Base-by-base conservation (phyloP, 2,888 invertebrate genomes). In the Steromphala cineraria region DNA sequence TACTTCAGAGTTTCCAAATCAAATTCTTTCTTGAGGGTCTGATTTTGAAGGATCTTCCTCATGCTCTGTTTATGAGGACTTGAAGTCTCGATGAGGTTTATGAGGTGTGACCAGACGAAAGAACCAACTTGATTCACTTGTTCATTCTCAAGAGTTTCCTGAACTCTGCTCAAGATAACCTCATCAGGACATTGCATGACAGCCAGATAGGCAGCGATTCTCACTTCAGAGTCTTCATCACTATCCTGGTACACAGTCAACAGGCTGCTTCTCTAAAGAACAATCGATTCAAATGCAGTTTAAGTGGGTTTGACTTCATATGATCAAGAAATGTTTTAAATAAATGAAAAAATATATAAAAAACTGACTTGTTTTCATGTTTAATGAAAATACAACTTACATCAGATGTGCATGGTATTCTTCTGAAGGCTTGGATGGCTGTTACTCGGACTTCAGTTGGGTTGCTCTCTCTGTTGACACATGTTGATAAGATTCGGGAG, bases 31-130 rank as follows among this genome's bases (percentile, higher is more conserved):
- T 95, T 95, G 0, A 98, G 94, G 83, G 96, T 95, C 84, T 96
- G 96, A 86, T 98, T 97, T 0, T 97, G 95, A 1, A 99, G 94
- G 21, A 99, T 94, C 78, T 96, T 96, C 91, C 97, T 97, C 67
- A 98, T 96, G 92, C 97, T 96, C 55, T 97, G 96, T 83, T 97
- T 96, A 62, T 96, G 96, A 0, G 98, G 98, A 2, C 96, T 95
- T 0, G 97, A 96, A 0, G 98, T 97, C 88, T 97, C 96, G 82
- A 96, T 96, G 56, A 98, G 94, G 93, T 98, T 98, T 87, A 95
- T 96, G 75, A 99, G 94, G 93, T 98, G 98, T 78, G 97, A 97
- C 98, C 98, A 98, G 3, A 99, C 97, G 93, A 97, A 99, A 4
- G 98, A 97, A 15, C 97, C 98, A 46, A 98, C 98, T 95, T 98